Evolutionary conservation across 1,140 invertebrate genomes (phyloP).

Genomic region (Drosophila littoralis): DNA sequence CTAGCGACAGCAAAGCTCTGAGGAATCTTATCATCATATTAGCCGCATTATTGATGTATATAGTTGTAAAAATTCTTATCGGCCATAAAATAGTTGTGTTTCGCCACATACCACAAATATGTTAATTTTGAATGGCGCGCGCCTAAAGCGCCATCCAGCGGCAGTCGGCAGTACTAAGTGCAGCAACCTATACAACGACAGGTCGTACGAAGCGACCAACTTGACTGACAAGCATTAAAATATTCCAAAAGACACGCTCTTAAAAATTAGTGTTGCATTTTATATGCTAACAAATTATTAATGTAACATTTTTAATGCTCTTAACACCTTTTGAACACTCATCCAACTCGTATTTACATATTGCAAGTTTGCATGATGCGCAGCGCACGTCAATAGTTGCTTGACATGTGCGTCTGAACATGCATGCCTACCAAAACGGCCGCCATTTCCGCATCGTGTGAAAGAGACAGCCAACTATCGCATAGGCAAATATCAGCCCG

Average conservation of each 20-base stretch:
- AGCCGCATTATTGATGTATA: slow-evolving; percentile 49
- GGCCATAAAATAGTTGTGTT: slow-evolving; percentile 1
- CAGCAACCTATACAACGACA: too few relatives aligned
- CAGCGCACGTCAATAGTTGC: slow-evolving; percentile 7
- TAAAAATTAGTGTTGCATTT: neutral
- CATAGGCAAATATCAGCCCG: slow-evolving; percentile 21
- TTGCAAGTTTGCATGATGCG: neutral
- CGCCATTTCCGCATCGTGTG: slow-evolving; percentile 67
- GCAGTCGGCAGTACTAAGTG: neutral
- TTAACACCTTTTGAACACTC: neutral
- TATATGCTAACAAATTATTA: neutral
- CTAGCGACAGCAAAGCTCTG: slow-evolving; percentile 25
- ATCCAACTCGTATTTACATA: neutral
- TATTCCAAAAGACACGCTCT: neutral
- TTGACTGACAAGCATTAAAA: neutral
- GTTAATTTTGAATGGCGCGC: slow-evolving; percentile 12
- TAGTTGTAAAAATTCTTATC: slow-evolving; percentile 30
- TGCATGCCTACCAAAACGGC: slow-evolving; percentile 29
- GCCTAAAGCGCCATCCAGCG: slow-evolving; percentile 12
- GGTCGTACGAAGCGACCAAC: neutral
- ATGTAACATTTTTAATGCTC: neutral
- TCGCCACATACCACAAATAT: slow-evolving; percentile 1
- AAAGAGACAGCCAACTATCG: slow-evolving; percentile 24
- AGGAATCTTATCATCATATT: slow-evolving; percentile 61
- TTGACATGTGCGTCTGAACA: slow-evolving; percentile 21